phyloP scores from a whole-genome alignment of 2,113 vertebrate genomes.

The Balaeniceps rex region DNA sequence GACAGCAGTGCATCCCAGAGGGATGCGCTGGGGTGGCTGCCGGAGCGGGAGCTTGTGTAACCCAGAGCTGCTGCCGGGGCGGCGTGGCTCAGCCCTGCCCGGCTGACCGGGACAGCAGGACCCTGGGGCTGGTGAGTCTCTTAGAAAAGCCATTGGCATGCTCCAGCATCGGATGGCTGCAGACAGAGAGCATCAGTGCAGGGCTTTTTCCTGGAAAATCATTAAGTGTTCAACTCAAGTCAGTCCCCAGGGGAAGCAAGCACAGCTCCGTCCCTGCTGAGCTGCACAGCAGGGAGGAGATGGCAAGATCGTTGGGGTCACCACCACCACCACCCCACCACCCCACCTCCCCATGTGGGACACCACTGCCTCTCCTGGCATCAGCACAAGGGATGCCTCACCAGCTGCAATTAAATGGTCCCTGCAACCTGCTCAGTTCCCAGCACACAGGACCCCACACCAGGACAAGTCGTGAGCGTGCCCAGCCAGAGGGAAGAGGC shows the following conservation, averaged over 20 bases:
- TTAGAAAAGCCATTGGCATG: not conserved
- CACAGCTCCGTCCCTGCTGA: not conserved
- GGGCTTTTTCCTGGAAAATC: not conserved
- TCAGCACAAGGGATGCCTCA: not conserved
- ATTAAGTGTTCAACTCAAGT: not conserved
- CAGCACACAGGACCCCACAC: fast-evolving
- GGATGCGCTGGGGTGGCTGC: not conserved
- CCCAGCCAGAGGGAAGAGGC: not conserved
- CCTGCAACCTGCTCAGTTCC: not conserved
- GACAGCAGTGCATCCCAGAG: not conserved
- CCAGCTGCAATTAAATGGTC: not conserved
- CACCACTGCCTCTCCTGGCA: not conserved
- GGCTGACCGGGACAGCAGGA: not conserved
- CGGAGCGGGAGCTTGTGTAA: fast-evolving
- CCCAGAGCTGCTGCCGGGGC: not conserved
- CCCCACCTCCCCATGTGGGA: fast-evolving
- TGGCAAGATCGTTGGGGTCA: not conserved
- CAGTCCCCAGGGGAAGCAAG: not conserved
- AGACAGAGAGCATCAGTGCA: not conserved
- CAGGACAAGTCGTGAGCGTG: not conserved
- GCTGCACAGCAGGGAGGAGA: not conserved
- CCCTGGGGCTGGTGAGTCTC: not conserved
- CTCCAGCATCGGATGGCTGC: not conserved
- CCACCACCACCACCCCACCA: not conserved
- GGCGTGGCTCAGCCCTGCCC: not conserved